Conservation (phyloP, 37 sponge, comb jelly and placozoan species). For the Halichondria panicea region DNA sequence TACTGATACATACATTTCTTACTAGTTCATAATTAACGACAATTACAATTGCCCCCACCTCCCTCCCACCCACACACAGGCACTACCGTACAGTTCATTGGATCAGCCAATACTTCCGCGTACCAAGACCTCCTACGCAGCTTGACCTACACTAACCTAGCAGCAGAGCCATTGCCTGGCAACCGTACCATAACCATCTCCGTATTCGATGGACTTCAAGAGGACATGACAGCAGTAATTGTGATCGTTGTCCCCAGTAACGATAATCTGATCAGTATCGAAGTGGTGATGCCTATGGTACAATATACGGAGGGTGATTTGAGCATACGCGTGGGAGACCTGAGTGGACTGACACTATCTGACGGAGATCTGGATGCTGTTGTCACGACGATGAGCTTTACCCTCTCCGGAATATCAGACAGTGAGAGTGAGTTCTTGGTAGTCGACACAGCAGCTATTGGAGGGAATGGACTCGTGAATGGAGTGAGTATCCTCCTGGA, state of each 20-base stretch:
- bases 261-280: slow-evolving; percentile 33
- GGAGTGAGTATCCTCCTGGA: not conserved
- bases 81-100: not conserved
- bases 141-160: slow-evolving; percentile 31
- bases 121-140: slow-evolving; percentile 15
- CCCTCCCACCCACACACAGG: slow-evolving; percentile 1
- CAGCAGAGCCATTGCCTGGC: slow-evolving; percentile 40
- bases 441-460: not conserved
- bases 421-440: slow-evolving; percentile 7
- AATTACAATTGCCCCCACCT: too few species aligned
- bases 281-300: not conserved
- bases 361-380: slow-evolving; percentile 19
- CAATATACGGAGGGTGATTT: slow-evolving; percentile 31
- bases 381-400: slow-evolving; percentile 2
- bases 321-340: slow-evolving; percentile 4
- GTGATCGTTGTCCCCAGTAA: slow-evolving; percentile 26
- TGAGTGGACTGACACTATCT: slow-evolving; percentile 9
- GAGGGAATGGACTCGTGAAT: not conserved
- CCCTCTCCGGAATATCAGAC: slow-evolving; percentile 5
- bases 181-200: slow-evolving; percentile 18
- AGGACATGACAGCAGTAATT: slow-evolving; percentile 11
- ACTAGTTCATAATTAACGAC: too few species aligned
- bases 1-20: too few species aligned
- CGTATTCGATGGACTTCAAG: slow-evolving; percentile 44
- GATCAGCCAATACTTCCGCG: not conserved